phyloP scores from a whole-genome alignment of 2,797 vertebrate genomes.

The Melopsittacus undulatus region DNA sequence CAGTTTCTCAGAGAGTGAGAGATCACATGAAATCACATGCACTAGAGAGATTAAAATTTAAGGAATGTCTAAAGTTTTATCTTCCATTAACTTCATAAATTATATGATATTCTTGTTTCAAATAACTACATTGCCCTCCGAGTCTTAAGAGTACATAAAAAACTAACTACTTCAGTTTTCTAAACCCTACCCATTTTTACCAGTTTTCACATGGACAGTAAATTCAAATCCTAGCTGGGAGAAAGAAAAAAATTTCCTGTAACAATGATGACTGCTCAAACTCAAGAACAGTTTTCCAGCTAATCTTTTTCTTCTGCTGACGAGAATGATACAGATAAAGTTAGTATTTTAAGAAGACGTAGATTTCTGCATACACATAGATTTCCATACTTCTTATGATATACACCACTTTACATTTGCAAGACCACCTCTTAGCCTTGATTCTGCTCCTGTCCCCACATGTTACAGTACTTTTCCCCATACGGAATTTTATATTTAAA shows the following conservation, averaged over 20 bases:
- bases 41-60: slow-evolving; percentile 62
- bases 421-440: background rate
- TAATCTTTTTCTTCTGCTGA: background rate
- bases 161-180: background rate
- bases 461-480: background rate
- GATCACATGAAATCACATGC: slow-evolving; percentile 68
- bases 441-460: background rate
- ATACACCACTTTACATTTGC: background rate
- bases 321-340: background rate
- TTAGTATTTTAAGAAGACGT: background rate
- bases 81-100: slow-evolving; percentile 48
- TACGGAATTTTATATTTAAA: background rate
- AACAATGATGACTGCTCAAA: background rate
- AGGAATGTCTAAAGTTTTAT: slow-evolving; percentile 48
- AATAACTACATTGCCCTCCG: background rate
- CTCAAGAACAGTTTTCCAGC: background rate
- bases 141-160: background rate
- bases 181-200: background rate
- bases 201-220: background rate
- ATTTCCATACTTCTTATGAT: background rate
- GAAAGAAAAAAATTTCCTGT: background rate
- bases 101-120: background rate
- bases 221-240: background rate
- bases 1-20: slow-evolving; percentile 57
- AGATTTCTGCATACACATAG: background rate